Evolutionary conservation across 2,888 invertebrate species (phyloP).

Genomic region (Xylophagus ater): DNA sequence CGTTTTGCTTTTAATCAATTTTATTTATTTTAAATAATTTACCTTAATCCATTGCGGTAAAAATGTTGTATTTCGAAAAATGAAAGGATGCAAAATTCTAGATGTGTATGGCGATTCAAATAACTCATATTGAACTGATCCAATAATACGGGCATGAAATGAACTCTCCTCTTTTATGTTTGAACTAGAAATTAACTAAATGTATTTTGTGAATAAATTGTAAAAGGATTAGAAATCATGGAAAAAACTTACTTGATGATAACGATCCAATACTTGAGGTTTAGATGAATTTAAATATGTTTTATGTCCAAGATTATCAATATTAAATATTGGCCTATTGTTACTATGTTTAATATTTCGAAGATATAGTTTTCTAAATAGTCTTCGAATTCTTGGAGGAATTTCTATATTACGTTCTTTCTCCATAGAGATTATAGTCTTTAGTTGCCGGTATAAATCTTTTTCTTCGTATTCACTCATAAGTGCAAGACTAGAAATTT

Average conservation of each 20-base stretch:
- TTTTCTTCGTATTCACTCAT: conserved; percentile 36
- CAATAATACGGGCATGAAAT: conserved; percentile 44
- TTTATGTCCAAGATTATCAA: conserved; percentile 37
- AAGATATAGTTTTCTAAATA: conserved; percentile 48
- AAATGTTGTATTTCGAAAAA: conserved; percentile 56
- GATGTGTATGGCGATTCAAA: conserved; percentile 61
- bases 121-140: conserved; percentile 42
- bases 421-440: conserved; percentile 26
- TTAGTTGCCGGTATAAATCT: conserved; percentile 27
- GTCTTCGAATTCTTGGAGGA: conserved; percentile 36
- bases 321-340: conserved; percentile 45
- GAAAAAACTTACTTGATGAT: conserved; percentile 21
- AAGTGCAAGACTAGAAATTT: conserved; percentile 22
- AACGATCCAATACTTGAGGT: conserved; percentile 33
- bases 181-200: conserved; percentile 26
- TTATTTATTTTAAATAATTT: conserved; percentile 49
- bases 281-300: conserved; percentile 8
- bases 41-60: conserved; percentile 62
- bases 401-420: conserved; percentile 25
- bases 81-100: conserved; percentile 70
- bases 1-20: conserved; percentile 23
- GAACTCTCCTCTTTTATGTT: conserved; percentile 20
- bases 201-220: background rate
- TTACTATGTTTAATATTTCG: conserved; percentile 47
- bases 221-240: background rate